Conservation (phyloP, 2,888 invertebrate species). For the Saturnia pavonia region DNA sequence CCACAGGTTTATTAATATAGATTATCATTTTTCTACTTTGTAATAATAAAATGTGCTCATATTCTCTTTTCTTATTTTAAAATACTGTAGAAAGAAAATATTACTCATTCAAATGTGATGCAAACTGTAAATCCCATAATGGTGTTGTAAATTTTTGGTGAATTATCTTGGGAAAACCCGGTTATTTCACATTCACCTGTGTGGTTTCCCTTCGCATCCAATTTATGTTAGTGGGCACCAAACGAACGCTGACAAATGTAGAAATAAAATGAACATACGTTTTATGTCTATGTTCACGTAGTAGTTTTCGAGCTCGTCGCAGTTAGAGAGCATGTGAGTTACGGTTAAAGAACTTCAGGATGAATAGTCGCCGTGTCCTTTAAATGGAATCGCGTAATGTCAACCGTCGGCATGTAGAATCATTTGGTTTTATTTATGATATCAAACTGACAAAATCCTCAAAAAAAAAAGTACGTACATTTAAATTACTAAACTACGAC, state of each 20-base stretch:
- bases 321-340: conserved; percentile 31
- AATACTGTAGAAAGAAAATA: too few species aligned
- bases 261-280: conserved; percentile 81
- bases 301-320: conserved; percentile 62
- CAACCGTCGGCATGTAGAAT: not conserved
- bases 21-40: too few species aligned
- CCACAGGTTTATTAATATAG: too few species aligned
- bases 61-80: too few species aligned
- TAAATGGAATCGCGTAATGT: conserved; percentile 23
- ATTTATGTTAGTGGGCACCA: conserved; percentile 82
- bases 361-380: conserved; percentile 28
- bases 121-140: conserved; percentile 79
- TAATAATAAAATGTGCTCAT: too few species aligned
- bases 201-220: conserved; percentile 80
- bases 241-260: conserved; percentile 82
- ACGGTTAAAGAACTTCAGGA: conserved; percentile 32
- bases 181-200: conserved; percentile 82
- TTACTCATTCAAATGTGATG: conserved; percentile 59
- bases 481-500: not conserved
- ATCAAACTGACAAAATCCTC: not conserved
- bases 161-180: conserved; percentile 80
- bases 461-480: not conserved
- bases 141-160: conserved; percentile 79
- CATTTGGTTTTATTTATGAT: not conserved
- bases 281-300: conserved; percentile 75